Base-by-base conservation (phyloP, 2,888 invertebrate genomes). In the Adelognathus sp. region DNA sequence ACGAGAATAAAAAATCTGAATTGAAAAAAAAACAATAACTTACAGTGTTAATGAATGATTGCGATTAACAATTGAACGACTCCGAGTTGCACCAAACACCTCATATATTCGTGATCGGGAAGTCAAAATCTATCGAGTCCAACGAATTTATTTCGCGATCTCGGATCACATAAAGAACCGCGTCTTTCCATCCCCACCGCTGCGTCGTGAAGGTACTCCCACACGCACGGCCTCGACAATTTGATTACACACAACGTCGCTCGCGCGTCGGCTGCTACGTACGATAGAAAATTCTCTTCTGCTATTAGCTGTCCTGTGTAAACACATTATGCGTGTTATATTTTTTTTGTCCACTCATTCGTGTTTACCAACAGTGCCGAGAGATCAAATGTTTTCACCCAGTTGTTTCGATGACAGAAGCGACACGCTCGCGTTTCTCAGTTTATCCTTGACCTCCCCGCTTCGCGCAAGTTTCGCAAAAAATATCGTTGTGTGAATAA, bases 401-500 rank as follows among this genome's bases (percentile, higher is more conserved):
- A 50, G 14, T 54, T 54, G 44, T 41, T 7, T 58, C 14, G 58
- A 36, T 24, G 63, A 69, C 24, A 29, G 58, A 41, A 21, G 21
- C 29, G 2, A 41, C 4, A 39, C n/a, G 24, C 6, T 58, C 33
- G 29, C 52, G 27, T 27, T 27, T 31, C 18, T 56, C 18, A 36
- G 29, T 27, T 50, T 67, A 16, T 50, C 56, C 56, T 64, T 69
- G 46, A 61, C 60, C 46, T 11, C 52, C 44, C 50, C 21, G 21
- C 21, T 73, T 58, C 52, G 16, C 33, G 50, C 33, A 39, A 63
- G 64, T 46, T 61, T 56, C 36, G 50, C 31, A 18, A 73, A 69
- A 58, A 69, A 58, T 56, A 21, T 52, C 27, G 64, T 64, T 78
- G 36, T 60, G 56, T 54, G 54, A 69, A 41, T 66, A 75, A 75